Evolutionary conservation across 2,888 invertebrate genomes (phyloP), one percentile per base, ranked within the genome.

Genomic region (Napeogenes inachia): DNA sequence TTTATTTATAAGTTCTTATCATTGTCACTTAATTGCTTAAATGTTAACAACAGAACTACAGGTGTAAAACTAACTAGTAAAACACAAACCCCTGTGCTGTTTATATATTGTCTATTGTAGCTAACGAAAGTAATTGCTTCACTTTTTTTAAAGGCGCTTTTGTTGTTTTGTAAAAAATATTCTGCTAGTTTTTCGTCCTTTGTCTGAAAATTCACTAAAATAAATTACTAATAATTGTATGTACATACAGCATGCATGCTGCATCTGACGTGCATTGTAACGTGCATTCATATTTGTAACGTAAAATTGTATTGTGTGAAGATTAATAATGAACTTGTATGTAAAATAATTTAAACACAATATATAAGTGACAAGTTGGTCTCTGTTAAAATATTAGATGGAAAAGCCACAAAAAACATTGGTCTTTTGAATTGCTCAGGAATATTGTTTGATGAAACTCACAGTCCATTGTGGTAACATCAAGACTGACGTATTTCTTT

Each of bases 121-220:
- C 69, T 66, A 65, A 64, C 61, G 64, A 58, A 71, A 66, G 73
- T 73, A 67, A 71, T 75, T 77, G 76, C 77, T 64, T 71, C 66
- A 63, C 71, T 70, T 60, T 65, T 73, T 72, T 66, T 64, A 61
- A 69, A 76, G 76, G 76, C 76, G 74, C 70, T 67, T 64, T 32
- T 57, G 42, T 58, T 59, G 32, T 38, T 45, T 21, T 56, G 50
- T 47, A n/a, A 47, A 13, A 47, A 12, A 30, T 30, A 21, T 30
- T 50, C 30, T 50, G 8, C 21, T 10, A 21, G 6, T 13, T n/a
- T n/a, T 6, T 21, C n/a, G n/a, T 47, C 6, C 13, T 47, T 21
- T 6, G n/a, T 47, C 47, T n/a, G 47, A 13, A 47, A n/a, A n/a
- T n/a, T n/a, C 45, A n/a, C 13, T 10, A 12, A 4, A 45, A 12